Evolutionary conservation across 1,140 invertebrate genomes (phyloP).

Genomic region (Stenopsyche tienmushanensis): DNA sequence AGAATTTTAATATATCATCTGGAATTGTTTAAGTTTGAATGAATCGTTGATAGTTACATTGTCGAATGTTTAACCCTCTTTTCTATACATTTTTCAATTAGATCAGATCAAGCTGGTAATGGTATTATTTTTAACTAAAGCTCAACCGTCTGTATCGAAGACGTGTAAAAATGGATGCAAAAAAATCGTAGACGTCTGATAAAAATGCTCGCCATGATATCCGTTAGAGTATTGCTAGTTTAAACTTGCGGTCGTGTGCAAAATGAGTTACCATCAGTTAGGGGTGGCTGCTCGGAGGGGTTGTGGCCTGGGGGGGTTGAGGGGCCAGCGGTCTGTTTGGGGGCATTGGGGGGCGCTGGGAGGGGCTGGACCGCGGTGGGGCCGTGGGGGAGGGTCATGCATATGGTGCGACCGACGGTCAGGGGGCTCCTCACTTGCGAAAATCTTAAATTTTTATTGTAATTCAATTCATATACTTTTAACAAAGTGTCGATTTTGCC

Average conservation of each 20-base stretch:
- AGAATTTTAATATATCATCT: no score
- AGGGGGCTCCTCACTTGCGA: constrained; percentile 22
- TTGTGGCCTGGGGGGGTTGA: neutral
- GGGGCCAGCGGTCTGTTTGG: constrained; percentile 10
- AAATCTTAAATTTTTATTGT: no score
- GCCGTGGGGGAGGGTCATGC: constrained; percentile 30
- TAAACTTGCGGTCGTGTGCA: constrained; percentile 33
- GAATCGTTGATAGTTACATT: no score
- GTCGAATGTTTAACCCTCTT: no score
- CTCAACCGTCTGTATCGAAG: no score
- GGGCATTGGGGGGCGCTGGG: constrained; percentile 1
- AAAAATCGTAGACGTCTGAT: constrained; percentile 4
- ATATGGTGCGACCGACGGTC: constrained; percentile 40
- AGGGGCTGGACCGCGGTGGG: neutral
- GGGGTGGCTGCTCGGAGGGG: constrained; percentile 17
- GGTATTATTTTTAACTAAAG: no score
- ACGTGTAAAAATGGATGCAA: no score
- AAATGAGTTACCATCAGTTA: constrained; percentile 39
- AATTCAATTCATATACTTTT: no score
- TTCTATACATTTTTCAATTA: no score
- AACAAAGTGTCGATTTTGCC: no score
- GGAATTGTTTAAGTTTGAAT: no score
- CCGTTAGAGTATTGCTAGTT: constrained; percentile 29
- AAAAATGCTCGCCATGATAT: constrained; percentile 28
- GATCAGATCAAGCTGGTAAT: no score